These are phyloP conservation scores for Pantelozetes paolii DNA, from an alignment of 2,888 invertebrate genomes.

Conservation along the genomic window DNA sequence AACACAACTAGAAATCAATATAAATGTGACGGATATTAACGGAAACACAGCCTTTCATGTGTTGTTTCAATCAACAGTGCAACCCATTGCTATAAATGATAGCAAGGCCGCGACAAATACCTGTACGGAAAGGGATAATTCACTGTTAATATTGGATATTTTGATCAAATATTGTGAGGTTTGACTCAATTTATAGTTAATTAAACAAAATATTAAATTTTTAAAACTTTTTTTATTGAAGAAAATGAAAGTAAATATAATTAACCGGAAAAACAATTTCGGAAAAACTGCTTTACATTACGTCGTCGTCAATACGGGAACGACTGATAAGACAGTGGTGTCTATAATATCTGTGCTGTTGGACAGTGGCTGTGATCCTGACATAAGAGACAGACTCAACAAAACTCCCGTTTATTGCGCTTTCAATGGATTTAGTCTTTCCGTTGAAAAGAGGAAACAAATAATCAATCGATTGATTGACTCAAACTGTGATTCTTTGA, in stretches of 20 bases:
- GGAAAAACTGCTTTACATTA: conserved; percentile 25
- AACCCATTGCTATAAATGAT: no score
- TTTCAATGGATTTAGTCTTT: not conserved
- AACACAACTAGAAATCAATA: not conserved
- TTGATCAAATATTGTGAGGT: conserved; percentile 19
- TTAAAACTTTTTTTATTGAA: not conserved
- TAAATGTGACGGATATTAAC: conserved; percentile 12
- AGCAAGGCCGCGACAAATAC: no score
- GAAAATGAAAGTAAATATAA: not conserved
- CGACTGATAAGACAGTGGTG: not conserved
- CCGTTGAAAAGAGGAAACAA: not conserved
- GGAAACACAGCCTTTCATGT: conserved; percentile 14
- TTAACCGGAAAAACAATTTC: conserved; percentile 4
- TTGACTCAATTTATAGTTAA: no score
- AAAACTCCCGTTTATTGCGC: conserved; percentile 2
- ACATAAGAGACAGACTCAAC: not conserved
- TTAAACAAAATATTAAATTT: no score
- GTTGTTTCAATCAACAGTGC: not conserved
- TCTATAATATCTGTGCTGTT: not conserved
- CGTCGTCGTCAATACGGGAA: conserved; percentile 1
- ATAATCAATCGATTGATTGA: not conserved
- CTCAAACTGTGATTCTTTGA: not conserved
- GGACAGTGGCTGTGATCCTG: not conserved
- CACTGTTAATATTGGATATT: not conserved
- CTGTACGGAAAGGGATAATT: not conserved